Conservation (phyloP, 2,888 invertebrate species). For the Oscheius sp. region DNA sequence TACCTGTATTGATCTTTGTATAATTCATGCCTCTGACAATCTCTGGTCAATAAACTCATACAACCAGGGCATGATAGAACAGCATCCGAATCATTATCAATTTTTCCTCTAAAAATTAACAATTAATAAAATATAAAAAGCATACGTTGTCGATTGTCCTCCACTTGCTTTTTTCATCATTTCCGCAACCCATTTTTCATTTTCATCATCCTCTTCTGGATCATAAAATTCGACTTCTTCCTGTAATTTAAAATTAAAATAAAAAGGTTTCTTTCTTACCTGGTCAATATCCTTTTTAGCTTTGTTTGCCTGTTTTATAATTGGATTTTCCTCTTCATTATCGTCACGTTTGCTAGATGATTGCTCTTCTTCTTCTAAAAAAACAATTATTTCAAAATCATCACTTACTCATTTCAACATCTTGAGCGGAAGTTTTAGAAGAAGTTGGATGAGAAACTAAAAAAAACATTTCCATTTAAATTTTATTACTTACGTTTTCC, state of each 20-base stretch:
- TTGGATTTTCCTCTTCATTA: slow-evolving; percentile 50
- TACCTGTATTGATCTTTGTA: slow-evolving; percentile 77
- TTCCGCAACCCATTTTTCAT: slow-evolving; percentile 77
- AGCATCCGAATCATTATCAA: slow-evolving; percentile 75
- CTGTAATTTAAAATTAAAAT: slow-evolving; percentile 4
- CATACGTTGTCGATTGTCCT: slow-evolving; percentile 7
- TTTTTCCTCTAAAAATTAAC: slow-evolving; percentile 6
- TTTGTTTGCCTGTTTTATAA: slow-evolving; percentile 46
- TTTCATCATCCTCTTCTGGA: slow-evolving; percentile 77
- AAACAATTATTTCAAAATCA: background rate
- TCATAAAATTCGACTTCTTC: slow-evolving; percentile 75
- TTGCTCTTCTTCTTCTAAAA: background rate
- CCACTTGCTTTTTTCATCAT: slow-evolving; percentile 61
- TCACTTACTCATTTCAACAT: slow-evolving; percentile 12
- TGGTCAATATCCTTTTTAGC: slow-evolving; percentile 47
- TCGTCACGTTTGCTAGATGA: slow-evolving; percentile 16
- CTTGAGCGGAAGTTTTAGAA: background rate
- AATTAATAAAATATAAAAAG: background rate
- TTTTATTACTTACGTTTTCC: slow-evolving; percentile 15
- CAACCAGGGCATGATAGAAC: slow-evolving; percentile 79
- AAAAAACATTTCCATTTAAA: background rate
- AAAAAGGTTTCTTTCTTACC: background rate
- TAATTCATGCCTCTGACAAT: slow-evolving; percentile 78
- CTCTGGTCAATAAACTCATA: slow-evolving; percentile 78
- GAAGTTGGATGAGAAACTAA: slow-evolving; percentile 9